Evolutionary conservation across 2,888 invertebrate genomes (phyloP), one percentile per base, ranked within the genome.

Genomic region (Athalia cordata): DNA sequence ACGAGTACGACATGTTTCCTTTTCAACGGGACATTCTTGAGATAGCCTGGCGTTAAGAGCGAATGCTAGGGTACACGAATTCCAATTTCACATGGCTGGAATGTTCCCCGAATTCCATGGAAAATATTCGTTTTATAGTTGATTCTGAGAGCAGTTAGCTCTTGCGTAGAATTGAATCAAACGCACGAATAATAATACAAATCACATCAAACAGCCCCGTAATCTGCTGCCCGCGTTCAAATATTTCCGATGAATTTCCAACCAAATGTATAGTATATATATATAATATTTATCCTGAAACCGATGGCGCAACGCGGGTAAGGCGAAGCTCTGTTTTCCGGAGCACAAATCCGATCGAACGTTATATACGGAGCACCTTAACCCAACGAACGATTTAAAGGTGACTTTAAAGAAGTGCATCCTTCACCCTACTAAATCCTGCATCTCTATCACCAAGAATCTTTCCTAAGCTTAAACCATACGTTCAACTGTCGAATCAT

Each of bases 381-480:
- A 7, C 3, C 43, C 11, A 47, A 8, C 45, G 11, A 52, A 11
- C 75, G 62, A 75, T 75, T 62, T 64, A 50, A 9, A 62, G 52
- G 62, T 50, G 62, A 62, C 62, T 75, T 50, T 75, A 64, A 61
- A 75, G 49, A 64, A 75, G 64, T 75, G 64, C 75, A 75, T 75
- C 49, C 50, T 75, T 62, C 75, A 64, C 9, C 50, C 13, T 4
- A 62, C 75, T 61, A 75, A 75, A 75, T 75, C 61, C 62, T 62
- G 61, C 64, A 52, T 75, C 59, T 75, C 64, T 75, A 61, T 75
- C 75, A 75, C 61, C 75, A n/a, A 50, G 75, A 75, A 75, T 75
- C 75, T 75, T 75, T 52, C 49, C 75, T 59, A 50, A 75, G 75
- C 75, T 64, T 43, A 5, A 75, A 68, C 67, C 76, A 52, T 64